phyloP scores from a whole-genome alignment of 35 echinoderm and acorn worm genomes.

The Antedon bifida region DNA sequence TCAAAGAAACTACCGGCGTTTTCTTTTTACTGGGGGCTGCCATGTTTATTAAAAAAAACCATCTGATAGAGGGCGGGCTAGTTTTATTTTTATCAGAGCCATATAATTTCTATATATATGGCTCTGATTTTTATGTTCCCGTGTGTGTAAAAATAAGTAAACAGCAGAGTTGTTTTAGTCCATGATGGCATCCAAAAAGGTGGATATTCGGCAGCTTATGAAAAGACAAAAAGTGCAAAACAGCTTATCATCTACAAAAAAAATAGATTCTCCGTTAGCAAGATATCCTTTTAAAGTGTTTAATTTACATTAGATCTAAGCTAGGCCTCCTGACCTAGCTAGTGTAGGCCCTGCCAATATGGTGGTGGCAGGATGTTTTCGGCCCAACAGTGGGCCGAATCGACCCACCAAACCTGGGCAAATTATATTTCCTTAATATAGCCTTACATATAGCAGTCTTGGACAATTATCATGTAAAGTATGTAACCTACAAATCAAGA shows the following conservation, averaged over 20 bases:
- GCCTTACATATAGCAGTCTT: slow-evolving; percentile 71
- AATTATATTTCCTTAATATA: slow-evolving; percentile 21
- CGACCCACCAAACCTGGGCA: no score
- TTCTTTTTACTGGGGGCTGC: background rate
- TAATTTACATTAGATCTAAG: background rate
- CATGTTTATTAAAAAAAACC: background rate
- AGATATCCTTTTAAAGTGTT: slow-evolving; percentile 82
- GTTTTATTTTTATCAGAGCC: background rate
- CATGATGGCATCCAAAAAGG: slow-evolving; percentile 56
- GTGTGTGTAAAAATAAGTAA: slow-evolving; percentile 8
- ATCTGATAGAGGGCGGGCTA: background rate
- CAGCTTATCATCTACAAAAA: slow-evolving; percentile 20
- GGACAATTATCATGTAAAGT: slow-evolving; percentile 79
- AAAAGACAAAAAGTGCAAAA: slow-evolving; percentile 51
- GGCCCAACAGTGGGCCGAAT: no score
- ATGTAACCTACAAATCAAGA: slow-evolving; percentile 73
- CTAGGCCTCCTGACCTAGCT: no score
- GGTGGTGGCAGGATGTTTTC: no score
- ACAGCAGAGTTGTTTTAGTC: background rate
- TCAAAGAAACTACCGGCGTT: background rate
- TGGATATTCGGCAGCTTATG: slow-evolving; percentile 82
- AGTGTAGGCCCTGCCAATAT: no score
- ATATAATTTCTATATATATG: background rate
- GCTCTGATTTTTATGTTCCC: slow-evolving; percentile 7
- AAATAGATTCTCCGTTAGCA: slow-evolving; percentile 72